Evolutionary conservation across 2,797 vertebrate species (phyloP), one percentile per base, ranked within the genome.

Genomic region (Sphenopsis melanotis): DNA sequence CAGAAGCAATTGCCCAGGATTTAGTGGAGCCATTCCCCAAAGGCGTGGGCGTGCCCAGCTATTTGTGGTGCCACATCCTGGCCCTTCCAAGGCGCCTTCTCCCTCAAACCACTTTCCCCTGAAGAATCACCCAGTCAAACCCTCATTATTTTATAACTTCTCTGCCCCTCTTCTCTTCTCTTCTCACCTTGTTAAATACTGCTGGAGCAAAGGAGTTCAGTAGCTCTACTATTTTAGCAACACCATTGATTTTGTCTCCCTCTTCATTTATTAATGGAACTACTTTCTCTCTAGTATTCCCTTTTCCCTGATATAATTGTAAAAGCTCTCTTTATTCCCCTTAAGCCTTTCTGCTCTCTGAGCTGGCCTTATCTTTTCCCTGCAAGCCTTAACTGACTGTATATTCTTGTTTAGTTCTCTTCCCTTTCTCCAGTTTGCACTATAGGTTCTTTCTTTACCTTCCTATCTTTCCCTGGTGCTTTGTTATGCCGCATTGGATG

Each of bases 161-260:
- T 92, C 63, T 96, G 84, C n/a, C 47, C 49, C 87, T 96, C 92
- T 96, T 96, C 83, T 93, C 83, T 64, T 52, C 93, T 94, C 83
- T 66, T 57, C 94, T 88, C 80, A 56, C 94, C 96, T 96, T 95
- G 96, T 96, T 97, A 97, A 97, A 97, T 95, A 95, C 78, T 59
- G 55, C 87, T 71, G 88, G 89, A 95, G 97, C 95, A 96, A 93
- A 97, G 89, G 76, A 95, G 93, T 95, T 98, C 96, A 95, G 97
- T 97, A 96, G 89, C 96, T 96, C 96, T 96, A 93, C 95, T 96
- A 96, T 97, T 98, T 97, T 97, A 97, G 94, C 97, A 93, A 94
- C 87, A 90, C 89, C 97, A 98, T 97, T 90, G 97, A 98, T 98
- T 98, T 97, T 96, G 97, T 96, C 97, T 97, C 97, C 97, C 95